Conservation (phyloP, 2,888 invertebrate genomes). For the Aleiodes leptofemur region DNA sequence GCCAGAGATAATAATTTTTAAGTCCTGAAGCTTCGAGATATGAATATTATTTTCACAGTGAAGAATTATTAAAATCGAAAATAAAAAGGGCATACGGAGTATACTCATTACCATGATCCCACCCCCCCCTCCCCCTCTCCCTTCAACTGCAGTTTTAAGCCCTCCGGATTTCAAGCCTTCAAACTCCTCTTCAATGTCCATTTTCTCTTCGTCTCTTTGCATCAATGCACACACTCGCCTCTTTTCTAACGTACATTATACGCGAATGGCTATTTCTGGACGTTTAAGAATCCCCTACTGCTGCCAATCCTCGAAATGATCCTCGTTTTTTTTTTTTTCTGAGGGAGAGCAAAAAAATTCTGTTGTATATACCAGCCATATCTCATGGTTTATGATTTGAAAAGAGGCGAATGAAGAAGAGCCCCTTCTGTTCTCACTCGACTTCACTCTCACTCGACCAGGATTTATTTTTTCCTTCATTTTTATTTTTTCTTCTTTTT, state of each 20-base stretch:
- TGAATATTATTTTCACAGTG: not conserved
- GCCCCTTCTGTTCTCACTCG: slow-evolving; percentile 22
- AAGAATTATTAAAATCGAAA: slow-evolving; percentile 12
- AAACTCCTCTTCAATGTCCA: slow-evolving; percentile 12
- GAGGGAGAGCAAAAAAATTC: not conserved
- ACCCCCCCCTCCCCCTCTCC: not conserved
- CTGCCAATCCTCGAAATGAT: slow-evolving; percentile 5
- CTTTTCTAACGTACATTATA: slow-evolving; percentile 18
- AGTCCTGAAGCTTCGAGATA: slow-evolving; percentile 16
- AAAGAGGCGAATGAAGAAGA: slow-evolving; percentile 19
- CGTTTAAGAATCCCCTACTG: not conserved
- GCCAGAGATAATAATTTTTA: not conserved
- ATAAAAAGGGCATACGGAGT: not conserved
- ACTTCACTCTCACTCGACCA: slow-evolving; percentile 31
- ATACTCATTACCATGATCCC: slow-evolving; percentile 6
- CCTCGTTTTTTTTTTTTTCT: not conserved
- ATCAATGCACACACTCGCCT: slow-evolving; percentile 4
- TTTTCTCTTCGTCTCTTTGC: not conserved
- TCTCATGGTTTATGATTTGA: slow-evolving; percentile 10
- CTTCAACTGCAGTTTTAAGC: slow-evolving; percentile 1
- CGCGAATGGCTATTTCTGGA: slow-evolving; percentile 4
- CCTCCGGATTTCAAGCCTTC: not conserved
- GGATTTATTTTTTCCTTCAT: slow-evolving; percentile 1
- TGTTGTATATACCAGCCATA: slow-evolving; percentile 18
- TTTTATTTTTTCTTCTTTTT: not conserved